Conservation (phyloP, 2,888 invertebrate species). For the Synergus laeviventris region DNA sequence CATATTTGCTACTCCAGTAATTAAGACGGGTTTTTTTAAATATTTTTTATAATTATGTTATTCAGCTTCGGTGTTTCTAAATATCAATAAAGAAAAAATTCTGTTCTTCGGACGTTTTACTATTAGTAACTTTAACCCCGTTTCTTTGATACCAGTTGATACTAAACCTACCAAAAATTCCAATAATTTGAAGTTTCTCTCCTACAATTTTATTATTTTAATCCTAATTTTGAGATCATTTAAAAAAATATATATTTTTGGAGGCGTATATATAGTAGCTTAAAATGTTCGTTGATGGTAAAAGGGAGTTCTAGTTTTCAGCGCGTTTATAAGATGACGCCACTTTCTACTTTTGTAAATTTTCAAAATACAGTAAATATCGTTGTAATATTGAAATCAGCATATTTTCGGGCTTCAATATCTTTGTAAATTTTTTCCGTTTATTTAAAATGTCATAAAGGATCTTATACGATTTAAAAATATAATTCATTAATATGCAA, state of each 20-base stretch:
- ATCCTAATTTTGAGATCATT: too few species aligned
- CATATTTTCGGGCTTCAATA: too few species aligned
- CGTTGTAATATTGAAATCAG: too few species aligned
- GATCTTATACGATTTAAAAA: too few species aligned
- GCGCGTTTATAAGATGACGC: background rate
- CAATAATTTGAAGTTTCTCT: background rate
- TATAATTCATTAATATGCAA: too few species aligned
- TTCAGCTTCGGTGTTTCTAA: background rate
- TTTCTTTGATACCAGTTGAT: background rate
- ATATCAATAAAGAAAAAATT: background rate
- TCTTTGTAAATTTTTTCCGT: too few species aligned
- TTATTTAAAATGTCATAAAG: too few species aligned
- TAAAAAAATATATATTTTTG: too few species aligned
- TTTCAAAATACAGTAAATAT: too few species aligned
- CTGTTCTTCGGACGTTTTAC: background rate
- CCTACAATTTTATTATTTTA: too few species aligned
- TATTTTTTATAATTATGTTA: background rate
- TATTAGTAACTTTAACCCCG: background rate
- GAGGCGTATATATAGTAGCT: background rate
- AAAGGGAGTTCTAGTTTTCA: background rate
- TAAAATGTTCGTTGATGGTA: background rate
- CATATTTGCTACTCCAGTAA: background rate
- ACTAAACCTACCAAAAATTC: background rate
- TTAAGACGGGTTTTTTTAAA: background rate
- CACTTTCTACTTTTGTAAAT: conserved; percentile 1